A percentile compares a stretch with the other conserved stretches of the same genome.
Conservation (phyloP, 2,888 invertebrate genomes). For the Protodeltote pygarga region DNA sequence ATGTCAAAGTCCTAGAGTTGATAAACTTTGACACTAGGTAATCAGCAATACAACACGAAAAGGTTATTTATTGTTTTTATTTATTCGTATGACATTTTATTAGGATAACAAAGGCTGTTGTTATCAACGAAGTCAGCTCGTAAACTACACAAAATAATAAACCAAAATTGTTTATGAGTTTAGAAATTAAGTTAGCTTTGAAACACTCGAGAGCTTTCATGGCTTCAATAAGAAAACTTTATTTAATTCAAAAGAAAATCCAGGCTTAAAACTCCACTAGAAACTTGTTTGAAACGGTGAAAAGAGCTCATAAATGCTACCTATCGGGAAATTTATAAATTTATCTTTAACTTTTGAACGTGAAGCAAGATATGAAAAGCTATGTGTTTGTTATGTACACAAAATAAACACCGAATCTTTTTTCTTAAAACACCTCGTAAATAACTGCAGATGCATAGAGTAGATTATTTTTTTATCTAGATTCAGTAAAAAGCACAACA, state of each 20-base stretch:
- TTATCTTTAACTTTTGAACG: not conserved
- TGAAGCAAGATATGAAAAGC: conserved; percentile 1
- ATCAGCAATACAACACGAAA: too few species aligned
- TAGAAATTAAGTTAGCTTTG: conserved; percentile 39
- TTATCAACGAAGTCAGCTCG: conserved; percentile 8
- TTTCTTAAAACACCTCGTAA: too few species aligned
- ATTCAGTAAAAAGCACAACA: too few species aligned
- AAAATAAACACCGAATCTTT: too few species aligned
- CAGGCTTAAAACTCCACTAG: conserved; percentile 49
- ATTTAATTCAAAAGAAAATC: conserved; percentile 50
- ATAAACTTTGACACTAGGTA: too few species aligned
- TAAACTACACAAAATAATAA: conserved; percentile 25
- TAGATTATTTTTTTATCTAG: too few species aligned
- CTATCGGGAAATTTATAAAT: conserved; percentile 9
- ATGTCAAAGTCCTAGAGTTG: too few species aligned
- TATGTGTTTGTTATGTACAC: not conserved
- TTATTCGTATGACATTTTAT: conserved; percentile 3
- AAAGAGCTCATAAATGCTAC: conserved; percentile 18
- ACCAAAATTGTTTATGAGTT: conserved; percentile 28
- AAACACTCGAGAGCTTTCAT: conserved; percentile 43
- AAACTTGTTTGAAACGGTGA: conserved; percentile 45
- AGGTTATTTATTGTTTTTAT: too few species aligned
- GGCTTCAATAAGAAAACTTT: conserved; percentile 45
- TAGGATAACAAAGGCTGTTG: not conserved
- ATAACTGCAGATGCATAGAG: too few species aligned